Evolutionary conservation across 2,888 invertebrate genomes (phyloP), one percentile per base, ranked within the genome.

Genomic region (Lasius platythorax): DNA sequence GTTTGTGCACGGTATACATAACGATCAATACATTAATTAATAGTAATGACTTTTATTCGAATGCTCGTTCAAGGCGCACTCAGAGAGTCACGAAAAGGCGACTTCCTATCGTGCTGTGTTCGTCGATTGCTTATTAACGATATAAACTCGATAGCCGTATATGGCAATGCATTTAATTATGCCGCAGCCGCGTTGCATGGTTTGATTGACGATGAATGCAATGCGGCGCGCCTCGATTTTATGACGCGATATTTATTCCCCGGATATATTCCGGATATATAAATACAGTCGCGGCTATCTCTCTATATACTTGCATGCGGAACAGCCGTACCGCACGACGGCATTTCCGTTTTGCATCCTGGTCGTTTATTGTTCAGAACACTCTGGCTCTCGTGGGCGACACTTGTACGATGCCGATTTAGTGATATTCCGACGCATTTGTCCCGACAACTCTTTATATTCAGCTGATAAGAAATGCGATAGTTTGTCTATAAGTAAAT

Each of bases 141-240:
- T 79, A 72, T 37, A 58, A 50, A 46, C 8, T 28, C 72, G 79
- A 79, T 79, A 79, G 61, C 72, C 79, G 46, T 79, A 61, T 61
- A 79, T 33, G 79, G 79, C 46, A 72, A 61, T 58, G 61, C 72
- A 79, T 79, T 79, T 79, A 79, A 79, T 79, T 79, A 79, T 79
- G 72, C 79, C 37, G 64, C 63, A 53, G 68, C 28, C 12, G 61
- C 46, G 58, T 33, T 46, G 61, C 73, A 73, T 64, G 58, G 43
- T 33, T 68, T 87, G 87, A 87, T 87, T 76, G 87, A 87, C 87
- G 82, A 79, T 84, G 86, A 82, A 87, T 86, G 85, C 82, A 64
- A 78, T n/a, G 66, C 66, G 82, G 70, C 87, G 85, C 87, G 82
- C 85, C 82, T 78, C 87, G 84, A 87, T 88, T 86, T 86, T 82